Base-by-base conservation (phyloP, 2,113 vertebrate genomes). In the Macquaria ambigua region DNA sequence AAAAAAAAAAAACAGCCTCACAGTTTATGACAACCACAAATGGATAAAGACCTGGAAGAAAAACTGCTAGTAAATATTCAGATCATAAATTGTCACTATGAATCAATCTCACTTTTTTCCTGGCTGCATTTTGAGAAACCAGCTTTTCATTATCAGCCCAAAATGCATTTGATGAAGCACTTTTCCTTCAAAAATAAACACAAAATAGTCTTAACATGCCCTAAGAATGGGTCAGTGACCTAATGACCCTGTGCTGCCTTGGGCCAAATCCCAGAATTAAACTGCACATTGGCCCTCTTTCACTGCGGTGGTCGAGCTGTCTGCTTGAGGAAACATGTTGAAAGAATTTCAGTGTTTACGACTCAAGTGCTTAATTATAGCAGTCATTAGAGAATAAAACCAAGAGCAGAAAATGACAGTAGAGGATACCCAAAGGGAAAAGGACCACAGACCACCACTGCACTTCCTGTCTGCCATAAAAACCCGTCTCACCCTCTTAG, bases 261-360 rank as follows among this genome's bases (percentile, higher is more conserved):
- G 28, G 41, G 90, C 66, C 16, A 77, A 59, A 85, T 46, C 31
- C 84, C 67, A 8, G 70, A 68, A 61, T 31, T 18, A 77, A 74
- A 74, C 39, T n/a, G 5, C 82, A 74, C 28, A 23, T 5, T 72
- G 52, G 21, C 15, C 23, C 43, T 23, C 15, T 23, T 79, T 82
- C 37, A 20, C 62, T n/a, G 25, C 3, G 12, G 39, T 55, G 53
- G 59, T 59, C 4, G 31, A 76, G 72, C 64, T 15, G 64, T 52
- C 63, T 86, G 82, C 56, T 79, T 15, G 20, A 70, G 71, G 82
- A 87, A 91, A 92, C 93, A 93, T 85, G 86, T 39, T 93, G 91
- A 77, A 93, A 74, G 73, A 79, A 93, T 94, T 94, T 92, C 18
- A 81, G 56, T 85, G 78, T 87, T 95, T 92, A 91, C 68, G 11